Conservation (phyloP, 2,888 invertebrate genomes). For the Tortrix viridana region DNA sequence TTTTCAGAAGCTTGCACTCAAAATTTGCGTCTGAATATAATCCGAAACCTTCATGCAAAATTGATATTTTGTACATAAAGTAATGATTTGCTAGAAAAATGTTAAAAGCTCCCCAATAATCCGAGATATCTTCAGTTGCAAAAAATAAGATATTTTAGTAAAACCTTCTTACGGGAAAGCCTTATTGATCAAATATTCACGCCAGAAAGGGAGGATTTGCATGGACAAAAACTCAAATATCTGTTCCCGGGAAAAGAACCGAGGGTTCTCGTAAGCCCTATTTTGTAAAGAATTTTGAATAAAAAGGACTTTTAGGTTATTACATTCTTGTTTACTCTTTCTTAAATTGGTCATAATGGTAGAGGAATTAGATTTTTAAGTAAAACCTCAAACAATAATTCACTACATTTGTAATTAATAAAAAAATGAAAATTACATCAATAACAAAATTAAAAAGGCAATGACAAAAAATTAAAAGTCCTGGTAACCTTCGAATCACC, state of each 20-base stretch:
- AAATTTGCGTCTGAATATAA: conserved; percentile 22
- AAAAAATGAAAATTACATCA: too few species aligned
- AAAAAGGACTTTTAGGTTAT: conserved; percentile 7
- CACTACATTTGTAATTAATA: too few species aligned
- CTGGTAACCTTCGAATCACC: too few species aligned
- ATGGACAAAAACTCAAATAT: conserved; percentile 42
- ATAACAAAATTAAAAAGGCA: too few species aligned
- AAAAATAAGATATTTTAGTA: conserved; percentile 53
- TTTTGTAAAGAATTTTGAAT: conserved; percentile 18
- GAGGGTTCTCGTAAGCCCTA: conserved; percentile 34
- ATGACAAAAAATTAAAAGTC: too few species aligned
- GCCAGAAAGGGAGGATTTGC: conserved; percentile 45
- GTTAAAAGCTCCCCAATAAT: conserved; percentile 57
- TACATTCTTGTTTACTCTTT: background rate
- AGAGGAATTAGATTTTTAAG: too few species aligned
- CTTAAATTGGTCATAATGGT: too few species aligned
- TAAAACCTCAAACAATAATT: too few species aligned
- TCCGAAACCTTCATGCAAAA: conserved; percentile 19
- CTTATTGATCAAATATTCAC: conserved; percentile 64
- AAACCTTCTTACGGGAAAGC: conserved; percentile 47
- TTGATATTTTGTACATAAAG: conserved; percentile 17
- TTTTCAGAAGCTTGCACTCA: conserved; percentile 8
- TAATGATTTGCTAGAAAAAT: conserved; percentile 39
- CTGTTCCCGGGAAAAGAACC: conserved; percentile 1
- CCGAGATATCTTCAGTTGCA: conserved; percentile 45